phyloP scores from a whole-genome alignment of 2,888 invertebrate genomes.

The Machimus rusticus region DNA sequence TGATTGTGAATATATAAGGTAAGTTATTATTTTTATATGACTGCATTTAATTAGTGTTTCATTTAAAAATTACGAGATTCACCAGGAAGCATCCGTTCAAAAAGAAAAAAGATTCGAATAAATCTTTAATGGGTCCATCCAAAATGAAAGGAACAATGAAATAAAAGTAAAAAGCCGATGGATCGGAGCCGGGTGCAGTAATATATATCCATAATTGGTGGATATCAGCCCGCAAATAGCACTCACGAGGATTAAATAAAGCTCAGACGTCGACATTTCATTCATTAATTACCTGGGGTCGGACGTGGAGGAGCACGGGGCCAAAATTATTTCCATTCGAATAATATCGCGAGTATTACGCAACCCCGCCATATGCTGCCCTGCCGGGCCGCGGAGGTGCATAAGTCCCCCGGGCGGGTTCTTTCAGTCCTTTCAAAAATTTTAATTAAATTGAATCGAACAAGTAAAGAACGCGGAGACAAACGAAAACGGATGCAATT shows the following conservation, averaged over 20 bases:
- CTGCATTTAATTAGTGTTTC: neutral
- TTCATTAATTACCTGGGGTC: constrained; percentile 26
- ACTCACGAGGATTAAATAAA: constrained; percentile 29
- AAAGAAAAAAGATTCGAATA: neutral
- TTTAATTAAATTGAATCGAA: neutral
- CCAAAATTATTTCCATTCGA: neutral
- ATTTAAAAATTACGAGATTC: neutral
- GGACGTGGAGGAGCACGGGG: neutral
- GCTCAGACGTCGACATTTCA: constrained; percentile 34
- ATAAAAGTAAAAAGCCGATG: neutral
- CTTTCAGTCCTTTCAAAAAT: neutral
- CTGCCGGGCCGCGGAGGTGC: neutral
- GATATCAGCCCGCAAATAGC: constrained; percentile 11
- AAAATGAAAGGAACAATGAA: neutral
- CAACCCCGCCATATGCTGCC: neutral
- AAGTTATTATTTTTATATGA: neutral
- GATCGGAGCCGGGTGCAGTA: neutral
- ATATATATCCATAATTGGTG: neutral
- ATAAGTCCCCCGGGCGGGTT: neutral
- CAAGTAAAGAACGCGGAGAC: neutral
- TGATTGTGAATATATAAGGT: no score
- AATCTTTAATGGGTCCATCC: neutral
- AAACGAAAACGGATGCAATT: neutral
- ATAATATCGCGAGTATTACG: neutral
- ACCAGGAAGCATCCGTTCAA: neutral